phyloP scores from a whole-genome alignment of 2,888 invertebrate species.

The Ochlodes sylvanus region DNA sequence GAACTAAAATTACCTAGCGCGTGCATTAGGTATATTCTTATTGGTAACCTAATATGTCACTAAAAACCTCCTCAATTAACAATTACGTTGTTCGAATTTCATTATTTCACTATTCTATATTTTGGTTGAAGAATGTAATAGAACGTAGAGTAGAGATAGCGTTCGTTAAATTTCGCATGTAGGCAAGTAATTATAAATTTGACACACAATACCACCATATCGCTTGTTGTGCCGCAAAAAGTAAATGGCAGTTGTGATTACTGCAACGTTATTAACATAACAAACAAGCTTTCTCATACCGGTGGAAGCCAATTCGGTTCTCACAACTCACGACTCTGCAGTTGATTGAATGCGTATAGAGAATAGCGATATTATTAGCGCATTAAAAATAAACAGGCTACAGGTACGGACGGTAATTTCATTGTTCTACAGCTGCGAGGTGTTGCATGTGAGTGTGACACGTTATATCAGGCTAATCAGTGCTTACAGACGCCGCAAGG shows the following conservation, averaged over 20 bases:
- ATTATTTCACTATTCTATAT: too few species aligned
- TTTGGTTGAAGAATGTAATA: too few species aligned
- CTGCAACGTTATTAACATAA: constrained; percentile 63
- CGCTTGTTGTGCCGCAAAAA: constrained; percentile 65
- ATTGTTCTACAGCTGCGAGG: constrained; percentile 16
- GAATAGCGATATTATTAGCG: constrained; percentile 54
- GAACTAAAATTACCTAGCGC: too few species aligned
- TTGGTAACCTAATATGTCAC: too few species aligned
- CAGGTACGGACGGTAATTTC: constrained; percentile 20
- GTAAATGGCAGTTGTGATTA: constrained; percentile 71
- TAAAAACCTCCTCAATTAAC: too few species aligned
- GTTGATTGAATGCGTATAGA: constrained; percentile 62
- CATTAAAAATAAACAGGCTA: constrained; percentile 32
- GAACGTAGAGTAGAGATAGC: background rate
- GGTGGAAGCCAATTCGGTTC: constrained; percentile 59
- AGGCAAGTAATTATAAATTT: constrained; percentile 50
- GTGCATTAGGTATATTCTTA: too few species aligned
- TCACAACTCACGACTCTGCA: constrained; percentile 59
- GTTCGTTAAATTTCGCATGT: constrained; percentile 43
- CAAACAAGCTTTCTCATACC: constrained; percentile 75
- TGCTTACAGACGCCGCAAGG: constrained; percentile 13
- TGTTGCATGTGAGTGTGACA: constrained; percentile 32
- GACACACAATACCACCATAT: constrained; percentile 54
- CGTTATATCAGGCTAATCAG: constrained; percentile 21
- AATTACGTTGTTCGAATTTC: too few species aligned